Evolutionary conservation across 2,888 invertebrate species (phyloP), one percentile per base, ranked within the genome.

Genomic region (Scrobipalpa atriplicella): DNA sequence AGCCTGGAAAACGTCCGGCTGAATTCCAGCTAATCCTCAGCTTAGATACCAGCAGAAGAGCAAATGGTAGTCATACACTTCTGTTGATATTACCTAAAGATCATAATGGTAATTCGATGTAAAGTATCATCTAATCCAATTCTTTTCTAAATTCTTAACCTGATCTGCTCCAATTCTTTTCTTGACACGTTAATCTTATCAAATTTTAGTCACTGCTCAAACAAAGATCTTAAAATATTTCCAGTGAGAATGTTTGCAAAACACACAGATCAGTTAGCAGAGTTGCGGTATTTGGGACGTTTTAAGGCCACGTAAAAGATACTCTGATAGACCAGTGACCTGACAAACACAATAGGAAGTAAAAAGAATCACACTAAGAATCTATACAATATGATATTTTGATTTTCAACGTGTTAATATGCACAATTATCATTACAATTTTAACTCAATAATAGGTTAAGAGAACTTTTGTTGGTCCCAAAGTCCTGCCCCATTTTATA

Each of bases 231-330:
- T 16, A n/a, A 36, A 16, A 38, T 18, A 16, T 58, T n/a, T 38
- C 16, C 58, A 58, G 58, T 29, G 58, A 58, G n/a, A 58, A 38
- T 58, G 58, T 58, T 58, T 38, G 29, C 58, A 16, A 16, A 58
- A 10, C 36, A 38, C 58, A 58, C 58, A 13, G 29, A 16, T 58
- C 19, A 58, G 10, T 38, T 2, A 8, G 58, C 29, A n/a, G n/a
- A 16, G 54, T 58, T 29, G n/a, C 16, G 58, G 58, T 36, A 58
- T 58, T 21, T 36, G n/a, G 58, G 58, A 16, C 58, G 36, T 13
- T 36, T 58, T 36, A 58, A 58, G 38, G 58, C 58, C 38, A 29
- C 6, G 2, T 29, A 13, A 5, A 29, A 13, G 56, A 18, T 18
- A 18, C 21, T 10, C 11, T 13, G 54, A 56, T 21, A 56, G 21